Evolutionary conservation across 2,888 invertebrate species (phyloP).

Genomic region (Brachylomia viminalis): DNA sequence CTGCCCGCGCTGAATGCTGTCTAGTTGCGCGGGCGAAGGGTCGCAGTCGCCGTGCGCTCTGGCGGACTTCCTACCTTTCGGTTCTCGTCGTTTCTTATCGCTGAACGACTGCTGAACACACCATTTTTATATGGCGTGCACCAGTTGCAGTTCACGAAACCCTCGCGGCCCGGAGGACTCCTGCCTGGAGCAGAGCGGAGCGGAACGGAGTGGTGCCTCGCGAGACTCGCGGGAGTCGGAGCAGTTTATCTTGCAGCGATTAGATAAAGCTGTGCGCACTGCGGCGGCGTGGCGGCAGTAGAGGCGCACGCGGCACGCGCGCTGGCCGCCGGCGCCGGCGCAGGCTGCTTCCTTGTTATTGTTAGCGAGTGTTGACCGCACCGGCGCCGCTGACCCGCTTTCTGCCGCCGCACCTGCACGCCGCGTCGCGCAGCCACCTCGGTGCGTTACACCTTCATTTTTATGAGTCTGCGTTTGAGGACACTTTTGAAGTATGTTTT

Average conservation of each 20-base stretch:
- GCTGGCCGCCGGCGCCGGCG: conserved; percentile 57
- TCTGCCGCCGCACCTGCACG: conserved; percentile 49
- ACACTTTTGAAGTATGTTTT: background rate
- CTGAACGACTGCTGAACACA: conserved; percentile 68
- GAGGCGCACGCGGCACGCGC: conserved; percentile 76
- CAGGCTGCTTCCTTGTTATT: conserved; percentile 77
- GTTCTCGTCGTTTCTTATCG: conserved; percentile 68
- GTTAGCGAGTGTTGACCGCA: conserved; percentile 82
- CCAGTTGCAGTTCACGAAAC: conserved; percentile 67
- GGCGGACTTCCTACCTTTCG: conserved; percentile 48
- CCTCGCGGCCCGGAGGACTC: background rate
- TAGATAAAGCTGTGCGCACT: conserved; percentile 84
- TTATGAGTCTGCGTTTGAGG: conserved; percentile 10
- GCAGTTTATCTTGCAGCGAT: conserved; percentile 82
- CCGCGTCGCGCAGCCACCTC: conserved; percentile 25
- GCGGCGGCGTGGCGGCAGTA: conserved; percentile 75
- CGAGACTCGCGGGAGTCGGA: conserved; percentile 73
- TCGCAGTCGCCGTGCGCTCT: conserved; percentile 37
- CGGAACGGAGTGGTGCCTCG: conserved; percentile 45
- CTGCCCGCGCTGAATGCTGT: conserved; percentile 21
- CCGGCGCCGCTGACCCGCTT: conserved; percentile 71
- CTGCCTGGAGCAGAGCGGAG: conserved; percentile 10
- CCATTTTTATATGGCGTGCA: conserved; percentile 72
- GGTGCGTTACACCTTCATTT: conserved; percentile 38
- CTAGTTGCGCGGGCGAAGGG: conserved; percentile 37